phyloP scores from a whole-genome alignment of 92 coral and sea anemone genomes.

The Nematostella vectensis region DNA sequence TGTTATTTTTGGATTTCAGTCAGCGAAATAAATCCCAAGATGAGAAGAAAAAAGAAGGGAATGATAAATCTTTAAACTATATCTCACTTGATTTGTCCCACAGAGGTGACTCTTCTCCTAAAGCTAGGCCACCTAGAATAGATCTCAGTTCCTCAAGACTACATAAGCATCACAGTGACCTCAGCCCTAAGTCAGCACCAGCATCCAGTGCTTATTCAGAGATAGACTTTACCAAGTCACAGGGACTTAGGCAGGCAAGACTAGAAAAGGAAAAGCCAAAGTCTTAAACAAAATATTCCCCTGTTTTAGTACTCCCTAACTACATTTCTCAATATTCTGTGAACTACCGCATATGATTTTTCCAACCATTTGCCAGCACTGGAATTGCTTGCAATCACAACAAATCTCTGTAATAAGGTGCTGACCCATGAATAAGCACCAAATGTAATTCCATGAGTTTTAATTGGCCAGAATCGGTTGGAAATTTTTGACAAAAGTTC shows the following conservation, averaged over 20 bases:
- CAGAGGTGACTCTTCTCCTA: constrained; percentile 5
- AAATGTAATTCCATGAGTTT: too few species aligned
- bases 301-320: too few species aligned
- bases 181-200: constrained; percentile 48
- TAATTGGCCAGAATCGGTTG: too few species aligned
- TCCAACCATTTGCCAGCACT: too few species aligned
- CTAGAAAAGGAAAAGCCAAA: constrained; percentile 41
- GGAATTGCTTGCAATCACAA: too few species aligned
- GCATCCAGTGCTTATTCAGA: constrained; percentile 52
- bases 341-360: too few species aligned
- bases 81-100: constrained; percentile 32
- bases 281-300: too few species aligned
- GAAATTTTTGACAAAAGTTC: too few species aligned
- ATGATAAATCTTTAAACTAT: constrained; percentile 23
- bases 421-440: too few species aligned
- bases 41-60: constrained; percentile 9
- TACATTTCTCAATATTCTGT: too few species aligned
- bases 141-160: constrained; percentile 7
- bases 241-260: constrained; percentile 62
- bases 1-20: constrained; percentile 22
- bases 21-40: constrained; percentile 3
- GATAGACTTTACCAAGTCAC: constrained; percentile 79
- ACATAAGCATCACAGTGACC: constrained; percentile 3
- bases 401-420: too few species aligned
- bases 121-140: constrained; percentile 30